phyloP scores from a whole-genome alignment of 1,140 invertebrate species.

The Drosophila obscura region DNA sequence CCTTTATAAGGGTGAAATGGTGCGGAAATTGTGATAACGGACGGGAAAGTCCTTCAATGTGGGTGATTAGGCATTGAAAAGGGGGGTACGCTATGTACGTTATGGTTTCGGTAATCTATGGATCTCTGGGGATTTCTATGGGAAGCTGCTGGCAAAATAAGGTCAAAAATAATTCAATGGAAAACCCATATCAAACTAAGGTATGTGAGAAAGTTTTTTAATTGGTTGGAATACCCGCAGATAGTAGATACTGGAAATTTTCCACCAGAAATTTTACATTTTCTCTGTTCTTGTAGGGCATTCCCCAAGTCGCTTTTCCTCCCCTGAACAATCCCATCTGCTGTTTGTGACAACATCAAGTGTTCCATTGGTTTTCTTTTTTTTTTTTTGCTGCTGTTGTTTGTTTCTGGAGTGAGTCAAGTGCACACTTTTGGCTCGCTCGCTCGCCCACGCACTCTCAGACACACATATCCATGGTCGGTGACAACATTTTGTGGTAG shows the following conservation, averaged over 20 bases:
- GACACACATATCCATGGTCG: slow-evolving; percentile 38
- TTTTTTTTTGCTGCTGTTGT: not conserved
- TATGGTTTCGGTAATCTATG: too few species aligned
- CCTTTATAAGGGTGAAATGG: slow-evolving; percentile 29
- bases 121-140: not conserved
- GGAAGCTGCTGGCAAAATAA: not conserved
- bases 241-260: too few species aligned
- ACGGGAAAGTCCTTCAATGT: slow-evolving; percentile 32
- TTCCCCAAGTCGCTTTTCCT: slow-evolving; percentile 8
- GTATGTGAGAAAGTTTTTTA: too few species aligned
- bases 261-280: too few species aligned
- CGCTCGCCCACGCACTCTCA: slow-evolving; percentile 12
- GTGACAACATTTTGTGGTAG: slow-evolving; percentile 71
- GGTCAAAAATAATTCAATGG: not conserved
- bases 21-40: slow-evolving; percentile 40
- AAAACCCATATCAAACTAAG: too few species aligned
- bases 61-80: slow-evolving; percentile 18
- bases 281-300: not conserved
- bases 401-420: slow-evolving; percentile 63
- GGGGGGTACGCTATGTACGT: slow-evolving; percentile 17
- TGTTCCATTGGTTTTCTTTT: slow-evolving; percentile 59
- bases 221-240: too few species aligned
- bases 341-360: slow-evolving; percentile 73
- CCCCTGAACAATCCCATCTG: slow-evolving; percentile 28
- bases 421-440: slow-evolving; percentile 60